Evolutionary conservation across 2,797 vertebrate species (phyloP).

Genomic region (Remorina albescens): DNA sequence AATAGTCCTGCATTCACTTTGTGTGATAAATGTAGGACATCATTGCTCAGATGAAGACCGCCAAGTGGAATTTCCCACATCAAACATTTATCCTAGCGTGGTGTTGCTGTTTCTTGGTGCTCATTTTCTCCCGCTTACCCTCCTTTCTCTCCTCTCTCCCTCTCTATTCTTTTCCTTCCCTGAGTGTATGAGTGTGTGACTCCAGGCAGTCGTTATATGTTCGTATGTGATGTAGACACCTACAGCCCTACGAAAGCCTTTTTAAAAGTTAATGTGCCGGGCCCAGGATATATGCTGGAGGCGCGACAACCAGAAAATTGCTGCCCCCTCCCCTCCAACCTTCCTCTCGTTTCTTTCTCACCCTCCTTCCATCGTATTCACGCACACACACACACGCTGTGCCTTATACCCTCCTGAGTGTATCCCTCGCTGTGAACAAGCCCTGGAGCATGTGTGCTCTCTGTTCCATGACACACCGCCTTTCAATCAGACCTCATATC

Average conservation of each 20-base stretch:
- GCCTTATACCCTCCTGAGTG: slow-evolving; percentile 90
- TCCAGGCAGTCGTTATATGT: slow-evolving; percentile 75
- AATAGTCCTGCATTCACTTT: slow-evolving; percentile 74
- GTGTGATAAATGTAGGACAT: slow-evolving; percentile 78
- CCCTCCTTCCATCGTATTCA: slow-evolving; percentile 59
- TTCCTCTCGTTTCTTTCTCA: slow-evolving; percentile 65
- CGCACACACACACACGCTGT: slow-evolving; percentile 72
- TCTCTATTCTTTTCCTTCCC: slow-evolving; percentile 67
- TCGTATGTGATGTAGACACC: slow-evolving; percentile 81
- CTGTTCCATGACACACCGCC: slow-evolving; percentile 98
- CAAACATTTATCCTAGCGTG: slow-evolving; percentile 84
- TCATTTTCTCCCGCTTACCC: slow-evolving; percentile 73
- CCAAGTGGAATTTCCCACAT: slow-evolving; percentile 81
- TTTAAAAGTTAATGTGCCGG: slow-evolving; percentile 92
- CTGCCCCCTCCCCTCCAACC: slow-evolving; percentile 87
- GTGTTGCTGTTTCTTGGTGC: slow-evolving; percentile 62
- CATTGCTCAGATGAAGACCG: slow-evolving; percentile 77
- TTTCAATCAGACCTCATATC: slow-evolving; percentile 94
- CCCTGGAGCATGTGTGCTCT: slow-evolving; percentile 97
- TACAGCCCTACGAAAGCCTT: slow-evolving; percentile 88
- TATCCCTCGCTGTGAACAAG: slow-evolving; percentile 95
- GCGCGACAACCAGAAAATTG: slow-evolving; percentile 99
- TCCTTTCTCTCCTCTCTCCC: slow-evolving; percentile 63
- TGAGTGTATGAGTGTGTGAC: slow-evolving; percentile 78
- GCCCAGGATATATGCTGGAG: slow-evolving; percentile 94